Evolutionary conservation across 1,140 invertebrate genomes (phyloP), one percentile per base, ranked within the genome.

Genomic region (Platorchestia sp.): DNA sequence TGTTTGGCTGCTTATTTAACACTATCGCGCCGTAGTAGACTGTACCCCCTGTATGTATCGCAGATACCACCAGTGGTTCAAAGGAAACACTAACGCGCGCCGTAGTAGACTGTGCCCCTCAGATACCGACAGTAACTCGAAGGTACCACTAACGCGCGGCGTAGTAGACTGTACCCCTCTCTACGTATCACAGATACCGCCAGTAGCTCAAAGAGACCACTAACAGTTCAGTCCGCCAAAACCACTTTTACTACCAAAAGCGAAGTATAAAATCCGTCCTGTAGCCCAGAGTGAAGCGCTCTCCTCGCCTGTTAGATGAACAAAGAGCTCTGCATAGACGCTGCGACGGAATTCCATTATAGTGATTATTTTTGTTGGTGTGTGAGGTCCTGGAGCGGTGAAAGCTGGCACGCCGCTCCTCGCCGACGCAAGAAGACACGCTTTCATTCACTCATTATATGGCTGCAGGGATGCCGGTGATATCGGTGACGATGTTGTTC

Each of bases 401-500:
- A 75, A 75, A 75, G 59, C 27, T 10, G 36, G 27, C 1, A 1
- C 59, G 59, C 59, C 59, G 59, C 19, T 6, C 47, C n/a, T 6
- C 19, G 47, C 47, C 47, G 47, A 51, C 6, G 47, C 47, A 19
- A 19, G 47, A 10, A 75, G 59, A 75, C 59, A 75, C 59, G 59
- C 59, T 75, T 75, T 75, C 59, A 75, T 75, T 75, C 59, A 75
- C 59, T 75, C 59, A 75, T 75, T 75, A 75, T 36, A 75, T 75
- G 59, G 36, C 59, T 75, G 14, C 59, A 75, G 59, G 10, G 59
- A 75, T 75, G 59, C 27, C 59, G 27, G 7, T 75, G 14, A 22
- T 36, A 36, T 75, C 59, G 14, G 59, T 75, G 6, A 75, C 14
- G 59, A 27, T 36, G 59, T 75, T 75, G 59, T 75, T 75, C 59